A percentile compares a stretch with the other conserved stretches of the same genome.
Conservation (phyloP, 2,888 invertebrate genomes). For the Hypselothyrea guttata region DNA sequence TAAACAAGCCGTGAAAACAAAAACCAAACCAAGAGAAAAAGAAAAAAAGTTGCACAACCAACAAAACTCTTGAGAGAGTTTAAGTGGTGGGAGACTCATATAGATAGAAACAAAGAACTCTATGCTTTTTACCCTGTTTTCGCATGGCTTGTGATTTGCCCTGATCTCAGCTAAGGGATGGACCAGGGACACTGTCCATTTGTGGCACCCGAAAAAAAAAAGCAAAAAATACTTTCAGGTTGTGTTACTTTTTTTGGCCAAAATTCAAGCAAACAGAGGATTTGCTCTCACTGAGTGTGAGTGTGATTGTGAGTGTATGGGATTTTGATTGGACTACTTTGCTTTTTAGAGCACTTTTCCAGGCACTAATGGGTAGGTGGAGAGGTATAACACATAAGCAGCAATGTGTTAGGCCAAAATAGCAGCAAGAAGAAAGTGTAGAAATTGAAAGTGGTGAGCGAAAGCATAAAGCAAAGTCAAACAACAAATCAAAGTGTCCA, state of each 20-base stretch:
- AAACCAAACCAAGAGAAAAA: constrained; percentile 39
- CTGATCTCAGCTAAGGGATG: constrained; percentile 3
- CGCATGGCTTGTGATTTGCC: constrained; percentile 9
- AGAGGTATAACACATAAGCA: constrained; percentile 4
- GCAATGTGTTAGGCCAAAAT: constrained; percentile 13
- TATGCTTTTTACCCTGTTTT: neutral
- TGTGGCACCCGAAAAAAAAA: constrained; percentile 12
- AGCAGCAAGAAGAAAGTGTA: neutral
- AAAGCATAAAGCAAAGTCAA: constrained; percentile 51
- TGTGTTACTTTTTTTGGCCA: constrained; percentile 20
- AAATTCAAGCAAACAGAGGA: constrained; percentile 19
- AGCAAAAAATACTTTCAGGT: constrained; percentile 36
- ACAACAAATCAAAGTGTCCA: constrained; percentile 59
- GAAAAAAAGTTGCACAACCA: too few relatives aligned
- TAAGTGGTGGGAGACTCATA: too few relatives aligned
- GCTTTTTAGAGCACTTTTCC: constrained; percentile 51
- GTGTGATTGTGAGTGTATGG: constrained; percentile 37
- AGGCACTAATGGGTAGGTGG: constrained; percentile 27
- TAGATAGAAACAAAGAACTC: neutral
- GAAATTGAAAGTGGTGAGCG: constrained; percentile 50
- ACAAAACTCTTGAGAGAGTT: too few relatives aligned
- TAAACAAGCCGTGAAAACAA: constrained; percentile 71
- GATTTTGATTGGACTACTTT: constrained; percentile 69
- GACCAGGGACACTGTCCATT: constrained; percentile 49
- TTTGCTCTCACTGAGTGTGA: constrained; percentile 22